Evolutionary conservation across 2,113 vertebrate genomes (phyloP).

Genomic region (Eira barbara): DNA sequence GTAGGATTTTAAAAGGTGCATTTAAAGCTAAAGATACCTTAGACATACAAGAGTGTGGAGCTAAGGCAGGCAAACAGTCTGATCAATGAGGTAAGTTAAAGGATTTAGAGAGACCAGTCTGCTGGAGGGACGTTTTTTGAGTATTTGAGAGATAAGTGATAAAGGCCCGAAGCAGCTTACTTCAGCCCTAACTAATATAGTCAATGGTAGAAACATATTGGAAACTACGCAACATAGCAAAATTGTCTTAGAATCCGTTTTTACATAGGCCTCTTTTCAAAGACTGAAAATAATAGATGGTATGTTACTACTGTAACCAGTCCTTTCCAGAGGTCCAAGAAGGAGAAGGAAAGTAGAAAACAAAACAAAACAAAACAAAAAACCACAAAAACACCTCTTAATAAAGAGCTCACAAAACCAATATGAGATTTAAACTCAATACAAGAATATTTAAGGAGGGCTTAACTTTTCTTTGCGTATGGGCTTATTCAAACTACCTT

Average conservation of each 20-base stretch:
- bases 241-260: not conserved
- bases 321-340: not conserved
- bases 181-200: not conserved
- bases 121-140: not conserved
- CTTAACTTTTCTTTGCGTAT: not conserved
- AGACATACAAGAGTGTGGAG: not conserved
- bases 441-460: not conserved
- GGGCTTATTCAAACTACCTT: slow-evolving; percentile 27
- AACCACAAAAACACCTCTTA: not conserved
- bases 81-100: not conserved
- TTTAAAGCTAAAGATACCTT: not conserved
- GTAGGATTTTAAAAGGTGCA: not conserved
- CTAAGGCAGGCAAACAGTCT: not conserved
- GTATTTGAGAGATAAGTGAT: not conserved
- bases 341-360: not conserved
- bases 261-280: not conserved
- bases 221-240: not conserved
- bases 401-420: not conserved
- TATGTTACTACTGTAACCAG: not conserved
- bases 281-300: not conserved
- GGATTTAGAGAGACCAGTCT: not conserved
- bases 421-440: not conserved
- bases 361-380: no score
- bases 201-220: not conserved
- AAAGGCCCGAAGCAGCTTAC: not conserved